phyloP scores from a whole-genome alignment of 1,140 invertebrate species.

The Steinernema khuongi region DNA sequence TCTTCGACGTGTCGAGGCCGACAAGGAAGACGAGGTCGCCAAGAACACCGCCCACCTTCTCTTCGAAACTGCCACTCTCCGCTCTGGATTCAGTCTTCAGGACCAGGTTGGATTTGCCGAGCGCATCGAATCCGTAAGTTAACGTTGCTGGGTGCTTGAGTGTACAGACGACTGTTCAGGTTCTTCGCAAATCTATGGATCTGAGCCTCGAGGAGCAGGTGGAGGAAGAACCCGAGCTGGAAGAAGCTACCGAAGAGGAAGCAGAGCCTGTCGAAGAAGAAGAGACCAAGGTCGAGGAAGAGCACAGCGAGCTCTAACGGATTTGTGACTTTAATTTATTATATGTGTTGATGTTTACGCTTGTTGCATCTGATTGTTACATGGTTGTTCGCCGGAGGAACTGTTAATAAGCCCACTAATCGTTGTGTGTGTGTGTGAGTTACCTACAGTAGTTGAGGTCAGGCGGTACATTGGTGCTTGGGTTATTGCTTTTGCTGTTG shows the following conservation, averaged over 20 bases:
- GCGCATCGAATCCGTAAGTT: constrained; percentile 68
- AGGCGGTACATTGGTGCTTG: too few relatives aligned
- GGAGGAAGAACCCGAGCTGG: constrained; percentile 49
- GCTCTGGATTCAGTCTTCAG: constrained; percentile 79
- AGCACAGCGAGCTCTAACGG: constrained; percentile 49
- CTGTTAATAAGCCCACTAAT: too few relatives aligned
- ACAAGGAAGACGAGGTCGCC: constrained; percentile 73
- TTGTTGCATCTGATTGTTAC: not conserved
- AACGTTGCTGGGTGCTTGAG: not conserved
- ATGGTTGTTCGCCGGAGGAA: too few relatives aligned
- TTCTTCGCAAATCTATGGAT: constrained; percentile 68
- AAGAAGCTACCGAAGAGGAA: constrained; percentile 42
- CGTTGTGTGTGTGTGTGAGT: too few relatives aligned
- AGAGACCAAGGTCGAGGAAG: constrained; percentile 47
- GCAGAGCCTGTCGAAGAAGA: not conserved
- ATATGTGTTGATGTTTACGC: not conserved
- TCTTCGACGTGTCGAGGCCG: constrained; percentile 72
- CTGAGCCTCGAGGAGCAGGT: constrained; percentile 72
- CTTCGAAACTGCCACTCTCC: constrained; percentile 80
- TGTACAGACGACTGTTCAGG: not conserved
- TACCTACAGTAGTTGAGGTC: too few relatives aligned
- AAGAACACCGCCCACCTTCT: constrained; percentile 82
- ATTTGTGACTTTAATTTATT: not conserved
- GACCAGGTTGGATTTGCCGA: constrained; percentile 80
- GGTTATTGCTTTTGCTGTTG: too few relatives aligned